Conservation (phyloP, 2,113 vertebrate species). For the Ibidorhyncha struthersii region DNA sequence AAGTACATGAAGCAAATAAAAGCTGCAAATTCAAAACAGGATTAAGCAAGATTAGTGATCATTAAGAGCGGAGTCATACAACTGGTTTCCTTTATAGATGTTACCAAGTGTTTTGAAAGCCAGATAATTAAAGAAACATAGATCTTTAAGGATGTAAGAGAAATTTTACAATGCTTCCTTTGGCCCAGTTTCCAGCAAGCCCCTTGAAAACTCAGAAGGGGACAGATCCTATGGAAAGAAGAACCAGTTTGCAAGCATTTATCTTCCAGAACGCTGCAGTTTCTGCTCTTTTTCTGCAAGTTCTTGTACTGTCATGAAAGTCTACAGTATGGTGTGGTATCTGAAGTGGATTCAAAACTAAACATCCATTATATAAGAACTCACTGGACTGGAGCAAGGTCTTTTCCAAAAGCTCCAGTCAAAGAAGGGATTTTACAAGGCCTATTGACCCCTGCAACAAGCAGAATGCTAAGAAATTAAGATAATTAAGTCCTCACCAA, state of each 20-base stretch:
- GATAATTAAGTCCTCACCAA: neutral
- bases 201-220: neutral
- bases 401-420: neutral
- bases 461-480: neutral
- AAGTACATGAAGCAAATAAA: slow-evolving; percentile 5
- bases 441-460: neutral
- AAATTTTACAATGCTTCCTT: neutral
- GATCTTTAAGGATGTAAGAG: neutral
- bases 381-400: neutral
- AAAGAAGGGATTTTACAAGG: neutral
- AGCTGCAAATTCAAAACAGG: neutral
- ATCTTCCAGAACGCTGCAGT: neutral
- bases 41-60: neutral
- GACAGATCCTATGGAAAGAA: neutral
- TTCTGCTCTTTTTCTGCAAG: neutral
- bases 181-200: neutral
- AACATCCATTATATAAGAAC: neutral
- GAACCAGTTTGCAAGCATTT: neutral
- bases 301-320: neutral
- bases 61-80: neutral
- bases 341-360: neutral
- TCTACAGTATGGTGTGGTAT: neutral
- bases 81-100: neutral
- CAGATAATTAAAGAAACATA: neutral
- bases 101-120: neutral